Evolutionary conservation across 2,888 invertebrate genomes (phyloP).

Genomic region (Sesia apiformis): DNA sequence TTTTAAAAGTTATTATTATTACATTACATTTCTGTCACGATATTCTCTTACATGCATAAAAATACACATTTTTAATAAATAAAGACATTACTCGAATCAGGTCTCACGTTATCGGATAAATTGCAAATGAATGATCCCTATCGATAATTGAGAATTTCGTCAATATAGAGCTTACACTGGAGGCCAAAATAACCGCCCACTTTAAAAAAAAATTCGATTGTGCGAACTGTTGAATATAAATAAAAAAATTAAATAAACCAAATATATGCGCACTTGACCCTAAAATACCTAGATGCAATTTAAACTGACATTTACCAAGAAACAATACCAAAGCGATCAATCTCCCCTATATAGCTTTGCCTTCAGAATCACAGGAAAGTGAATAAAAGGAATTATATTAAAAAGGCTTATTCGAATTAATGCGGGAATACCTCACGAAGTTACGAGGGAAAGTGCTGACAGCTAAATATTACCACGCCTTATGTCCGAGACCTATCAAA

Average conservation of each 20-base stretch:
- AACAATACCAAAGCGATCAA: slow-evolving; percentile 4
- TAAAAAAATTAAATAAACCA: too few relatives aligned
- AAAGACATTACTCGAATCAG: slow-evolving; percentile 15
- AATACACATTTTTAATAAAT: slow-evolving; percentile 21
- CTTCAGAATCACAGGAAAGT: not conserved
- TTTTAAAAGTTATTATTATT: slow-evolving; percentile 15
- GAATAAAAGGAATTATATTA: slow-evolving; percentile 16
- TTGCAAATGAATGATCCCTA: slow-evolving; percentile 44
- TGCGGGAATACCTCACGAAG: slow-evolving; percentile 15
- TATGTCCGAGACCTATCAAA: slow-evolving; percentile 34
- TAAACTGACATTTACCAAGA: slow-evolving; percentile 18
- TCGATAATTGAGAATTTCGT: slow-evolving; percentile 38
- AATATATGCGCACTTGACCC: slow-evolving; percentile 1
- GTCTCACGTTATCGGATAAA: slow-evolving; percentile 6
- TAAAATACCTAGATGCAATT: slow-evolving; percentile 17
- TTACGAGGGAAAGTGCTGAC: slow-evolving; percentile 41
- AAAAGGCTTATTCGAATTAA: slow-evolving; percentile 19
- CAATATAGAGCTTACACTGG: too few relatives aligned
- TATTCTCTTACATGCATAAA: not conserved
- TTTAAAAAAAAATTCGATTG: too few relatives aligned
- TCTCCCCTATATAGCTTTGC: slow-evolving; percentile 1
- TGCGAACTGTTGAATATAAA: too few relatives aligned
- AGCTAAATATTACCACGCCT: slow-evolving; percentile 39
- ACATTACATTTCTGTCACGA: not conserved
- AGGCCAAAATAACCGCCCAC: too few relatives aligned